Base-by-base conservation (phyloP, 2,797 vertebrate genomes). In the Melanogrammus aeglefinus region DNA sequence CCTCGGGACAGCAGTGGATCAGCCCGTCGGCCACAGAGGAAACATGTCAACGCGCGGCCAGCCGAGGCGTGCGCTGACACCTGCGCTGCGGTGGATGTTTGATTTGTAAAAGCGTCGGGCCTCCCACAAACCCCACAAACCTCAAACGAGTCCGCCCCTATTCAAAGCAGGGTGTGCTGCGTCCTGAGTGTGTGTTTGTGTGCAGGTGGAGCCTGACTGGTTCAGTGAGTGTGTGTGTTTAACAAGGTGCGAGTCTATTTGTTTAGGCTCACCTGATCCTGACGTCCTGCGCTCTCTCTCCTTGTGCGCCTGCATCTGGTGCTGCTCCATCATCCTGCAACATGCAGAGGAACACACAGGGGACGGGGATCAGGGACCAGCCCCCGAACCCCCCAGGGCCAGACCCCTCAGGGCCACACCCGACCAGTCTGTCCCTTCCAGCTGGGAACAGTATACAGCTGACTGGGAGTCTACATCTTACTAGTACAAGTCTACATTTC, bases 241-340 rank as follows among this genome's bases (percentile, higher is more conserved):
- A 75, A 16, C 16, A 75, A 82, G 87, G 87, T 69, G 88, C 79
- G 83, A 51, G 27, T 36, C 7, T 86, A 79, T 89, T 90, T 91
- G 81, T 73, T 71, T 33, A 81, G 80, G 77, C 69, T 93, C 92
- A 96, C 98, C 97, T 96, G 97, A 96, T 86, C 96, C 96, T 3
- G 97, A 98, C 16, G 96, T 95, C 80, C 97, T 95, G 88, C 97
- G 95, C 92, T 99, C 97, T 86, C 98, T 93, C 87, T 97, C 96
- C 88, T 98, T 96, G 85, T 97, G 96, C 57, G 94, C 95, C 87
- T 97, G 96, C 90, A 96, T 94, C 91, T 96, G 96, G 92, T 96
- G 96, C 87, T 96, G 96, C 85, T 97, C 97, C 94, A 99, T 96
- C 96, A 97, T 96, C 93, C 98, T 99, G 88, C 76, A 89, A 80